A percentile compares a stretch with the other conserved stretches of the same genome.
Conservation (phyloP, 2,113 vertebrate genomes). For the Ciconia stormi region DNA sequence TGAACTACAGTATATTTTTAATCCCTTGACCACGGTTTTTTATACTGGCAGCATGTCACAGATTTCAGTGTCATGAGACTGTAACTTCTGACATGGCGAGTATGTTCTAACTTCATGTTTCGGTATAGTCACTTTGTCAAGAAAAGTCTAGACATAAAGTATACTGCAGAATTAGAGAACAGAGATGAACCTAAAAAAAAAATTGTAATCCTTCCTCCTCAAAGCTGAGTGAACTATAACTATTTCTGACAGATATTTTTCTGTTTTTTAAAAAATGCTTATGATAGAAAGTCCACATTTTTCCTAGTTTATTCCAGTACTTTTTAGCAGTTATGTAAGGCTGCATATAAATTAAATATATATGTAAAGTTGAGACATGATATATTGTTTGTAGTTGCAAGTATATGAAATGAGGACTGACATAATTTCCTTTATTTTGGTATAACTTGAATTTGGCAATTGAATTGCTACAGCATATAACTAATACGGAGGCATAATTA, state of each 20-base stretch:
- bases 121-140: background rate
- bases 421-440: background rate
- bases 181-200: background rate
- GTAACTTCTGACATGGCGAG: background rate
- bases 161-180: background rate
- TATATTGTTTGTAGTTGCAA: background rate
- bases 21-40: background rate
- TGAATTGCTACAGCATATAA: background rate
- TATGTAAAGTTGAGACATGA: background rate
- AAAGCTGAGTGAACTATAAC: background rate
- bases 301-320: background rate
- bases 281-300: background rate
- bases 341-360: background rate
- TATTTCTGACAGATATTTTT: background rate
- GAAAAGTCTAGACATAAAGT: background rate
- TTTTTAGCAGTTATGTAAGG: background rate
- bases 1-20: background rate
- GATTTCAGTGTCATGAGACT: background rate
- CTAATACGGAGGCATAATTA: background rate
- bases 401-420: background rate
- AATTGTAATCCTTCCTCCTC: background rate
- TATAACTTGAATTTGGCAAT: background rate
- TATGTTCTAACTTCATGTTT: background rate
- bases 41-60: background rate
- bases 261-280: background rate